Conservation (phyloP, 2,797 vertebrate genomes). For the Moxostoma hubbsi region DNA sequence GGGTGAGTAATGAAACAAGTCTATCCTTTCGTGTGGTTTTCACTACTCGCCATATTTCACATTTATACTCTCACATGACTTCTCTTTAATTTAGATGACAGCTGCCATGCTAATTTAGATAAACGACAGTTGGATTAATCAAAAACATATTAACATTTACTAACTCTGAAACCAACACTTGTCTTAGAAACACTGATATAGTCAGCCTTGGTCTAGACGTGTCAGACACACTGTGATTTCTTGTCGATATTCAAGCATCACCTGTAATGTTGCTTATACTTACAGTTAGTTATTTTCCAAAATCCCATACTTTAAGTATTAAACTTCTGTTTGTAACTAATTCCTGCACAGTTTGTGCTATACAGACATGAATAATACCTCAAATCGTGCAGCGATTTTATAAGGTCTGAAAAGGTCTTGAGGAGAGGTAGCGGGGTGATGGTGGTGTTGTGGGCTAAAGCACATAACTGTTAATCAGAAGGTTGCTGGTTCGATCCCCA, state of each 20-base stretch:
- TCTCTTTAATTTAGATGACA: constrained; percentile 25
- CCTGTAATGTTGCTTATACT: too few relatives aligned
- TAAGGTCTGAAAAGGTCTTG: too few relatives aligned
- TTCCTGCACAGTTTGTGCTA: too few relatives aligned
- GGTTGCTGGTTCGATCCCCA: too few relatives aligned
- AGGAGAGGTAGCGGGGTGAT: too few relatives aligned
- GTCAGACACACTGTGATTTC: neutral
- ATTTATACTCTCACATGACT: constrained; percentile 17
- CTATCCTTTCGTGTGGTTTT: constrained; percentile 38
- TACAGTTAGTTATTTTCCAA: too few relatives aligned
- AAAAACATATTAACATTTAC: constrained; percentile 15
- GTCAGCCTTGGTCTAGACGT: neutral
- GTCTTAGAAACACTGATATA: constrained; percentile 7
- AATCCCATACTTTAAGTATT: too few relatives aligned
- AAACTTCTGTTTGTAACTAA: too few relatives aligned
- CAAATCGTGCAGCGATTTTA: too few relatives aligned
- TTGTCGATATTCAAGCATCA: neutral
- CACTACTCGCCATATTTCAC: constrained; percentile 21
- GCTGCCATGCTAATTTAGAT: constrained; percentile 35
- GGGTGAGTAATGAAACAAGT: neutral
- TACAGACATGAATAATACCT: too few relatives aligned
- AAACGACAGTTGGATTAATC: neutral
- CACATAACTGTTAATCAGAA: too few relatives aligned
- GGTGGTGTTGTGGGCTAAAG: too few relatives aligned
- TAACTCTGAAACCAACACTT: neutral